A percentile compares a stretch with the other conserved stretches of the same genome.
Evolutionary conservation across 2,113 vertebrate species (phyloP).

Genomic region (Typhlomys cinereus): DNA sequence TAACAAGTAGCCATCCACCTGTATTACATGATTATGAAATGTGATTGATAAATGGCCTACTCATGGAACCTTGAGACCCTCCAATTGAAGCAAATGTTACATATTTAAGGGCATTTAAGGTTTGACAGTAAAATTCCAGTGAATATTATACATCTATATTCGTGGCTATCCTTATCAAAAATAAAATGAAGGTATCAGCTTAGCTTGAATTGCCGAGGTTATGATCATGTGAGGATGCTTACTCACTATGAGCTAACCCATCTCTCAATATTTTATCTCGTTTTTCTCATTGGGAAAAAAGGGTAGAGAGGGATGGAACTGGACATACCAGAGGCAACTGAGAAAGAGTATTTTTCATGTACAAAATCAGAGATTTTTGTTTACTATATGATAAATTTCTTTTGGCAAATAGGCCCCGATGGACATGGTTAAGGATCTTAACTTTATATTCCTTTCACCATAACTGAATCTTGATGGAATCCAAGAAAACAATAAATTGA

Average conservation of each 20-base stretch:
- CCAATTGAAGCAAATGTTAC: conserved; percentile 69
- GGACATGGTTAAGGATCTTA: conserved; percentile 61
- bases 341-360: conserved; percentile 77
- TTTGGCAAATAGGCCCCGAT: conserved; percentile 66
- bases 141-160: conserved; percentile 56
- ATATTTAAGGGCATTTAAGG: conserved; percentile 51
- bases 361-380: conserved; percentile 75
- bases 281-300: conserved; percentile 67
- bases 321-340: conserved; percentile 69
- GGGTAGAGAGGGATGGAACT: conserved; percentile 2
- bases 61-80: conserved; percentile 67
- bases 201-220: conserved; percentile 67
- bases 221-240: conserved; percentile 57
- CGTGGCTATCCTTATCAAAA: conserved; percentile 60
- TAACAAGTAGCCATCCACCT: conserved; percentile 57
- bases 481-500: conserved; percentile 79
- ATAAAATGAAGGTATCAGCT: conserved; percentile 75
- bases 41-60: conserved; percentile 69
- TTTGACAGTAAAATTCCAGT: conserved; percentile 23
- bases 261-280: conserved; percentile 72
- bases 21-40: conserved; percentile 67
- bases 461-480: conserved; percentile 72
- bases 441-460: conserved; percentile 72
- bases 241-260: conserved; percentile 53
- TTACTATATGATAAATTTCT: conserved; percentile 77